Evolutionary conservation across 2,888 invertebrate species (phyloP).

Genomic region (Leucozona laternaria): DNA sequence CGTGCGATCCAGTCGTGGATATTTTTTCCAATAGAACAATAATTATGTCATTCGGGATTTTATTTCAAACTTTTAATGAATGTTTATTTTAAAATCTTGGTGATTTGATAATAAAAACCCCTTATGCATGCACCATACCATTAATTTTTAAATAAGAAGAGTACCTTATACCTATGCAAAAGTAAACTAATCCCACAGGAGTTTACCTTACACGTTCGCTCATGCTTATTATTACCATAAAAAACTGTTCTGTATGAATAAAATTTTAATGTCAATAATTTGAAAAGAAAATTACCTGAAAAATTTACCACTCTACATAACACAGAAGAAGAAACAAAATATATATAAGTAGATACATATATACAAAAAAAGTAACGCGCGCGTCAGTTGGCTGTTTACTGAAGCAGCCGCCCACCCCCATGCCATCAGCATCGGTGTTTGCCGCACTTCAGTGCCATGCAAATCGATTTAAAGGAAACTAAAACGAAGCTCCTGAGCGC

Average conservation of each 20-base stretch:
- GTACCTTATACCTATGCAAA: too few species aligned
- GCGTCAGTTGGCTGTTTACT: slow-evolving; percentile 56
- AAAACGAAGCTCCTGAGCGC: slow-evolving; percentile 47
- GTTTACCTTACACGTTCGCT: neutral
- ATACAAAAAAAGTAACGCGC: slow-evolving; percentile 48
- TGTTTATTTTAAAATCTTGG: too few species aligned
- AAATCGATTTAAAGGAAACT: slow-evolving; percentile 67
- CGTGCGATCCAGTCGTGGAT: too few species aligned
- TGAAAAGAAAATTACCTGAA: slow-evolving; percentile 58
- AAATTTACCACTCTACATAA: slow-evolving; percentile 44
- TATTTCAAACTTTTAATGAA: too few species aligned
- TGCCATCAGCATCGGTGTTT: slow-evolving; percentile 34
- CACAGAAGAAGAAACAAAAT: neutral
- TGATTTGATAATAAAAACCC: too few species aligned
- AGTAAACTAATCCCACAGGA: neutral
- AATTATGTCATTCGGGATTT: too few species aligned
- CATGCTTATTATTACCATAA: slow-evolving; percentile 45
- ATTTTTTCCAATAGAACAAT: too few species aligned
- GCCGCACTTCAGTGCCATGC: slow-evolving; percentile 61
- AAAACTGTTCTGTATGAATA: slow-evolving; percentile 60
- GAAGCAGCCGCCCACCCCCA: slow-evolving; percentile 62
- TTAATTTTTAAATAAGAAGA: too few species aligned
- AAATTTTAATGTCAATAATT: slow-evolving; percentile 71
- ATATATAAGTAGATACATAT: too few species aligned
- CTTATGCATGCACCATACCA: too few species aligned